These are phyloP conservation scores for Epinephelus moara DNA, from an alignment of 2,113 vertebrate species.

Conservation along the genomic window DNA sequence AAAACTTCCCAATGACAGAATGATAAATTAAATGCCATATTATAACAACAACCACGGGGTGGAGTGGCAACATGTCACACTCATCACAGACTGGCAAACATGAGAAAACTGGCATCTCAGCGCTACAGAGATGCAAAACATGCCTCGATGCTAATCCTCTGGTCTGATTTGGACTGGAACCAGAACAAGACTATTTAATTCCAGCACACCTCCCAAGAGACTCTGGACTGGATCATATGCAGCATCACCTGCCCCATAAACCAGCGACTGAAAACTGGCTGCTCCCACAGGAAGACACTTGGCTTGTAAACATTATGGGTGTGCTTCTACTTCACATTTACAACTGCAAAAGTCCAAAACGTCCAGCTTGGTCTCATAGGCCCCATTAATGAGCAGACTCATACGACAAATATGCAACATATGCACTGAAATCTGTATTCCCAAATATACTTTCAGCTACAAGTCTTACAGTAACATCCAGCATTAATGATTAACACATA, in stretches of 20 bases:
- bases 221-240: conserved; percentile 12
- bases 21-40: conserved; percentile 26
- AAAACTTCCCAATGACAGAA: conserved; percentile 30
- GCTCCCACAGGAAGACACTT: conserved; percentile 52
- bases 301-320: conserved; percentile 55
- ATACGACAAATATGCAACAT: conserved; percentile 34
- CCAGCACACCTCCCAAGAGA: conserved; percentile 1
- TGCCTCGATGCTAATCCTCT: neutral
- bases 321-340: conserved; percentile 44
- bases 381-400: conserved; percentile 29
- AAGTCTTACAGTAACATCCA: neutral
- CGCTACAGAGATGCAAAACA: neutral
- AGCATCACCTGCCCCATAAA: conserved; percentile 61
- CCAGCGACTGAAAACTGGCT: conserved; percentile 43
- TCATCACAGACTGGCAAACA: conserved; percentile 1
- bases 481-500: neutral
- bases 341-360: conserved; percentile 17
- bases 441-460: conserved; percentile 7
- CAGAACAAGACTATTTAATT: conserved; percentile 18
- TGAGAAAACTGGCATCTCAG: conserved; percentile 6
- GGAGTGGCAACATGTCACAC: conserved; percentile 38
- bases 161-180: neutral
- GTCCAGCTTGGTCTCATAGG: conserved; percentile 55
- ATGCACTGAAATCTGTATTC: conserved; percentile 3
- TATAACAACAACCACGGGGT: conserved; percentile 35